A percentile compares a stretch with the other conserved stretches of the same genome.
These are phyloP conservation scores for Seladonia tumulorum DNA, from an alignment of 2,888 invertebrate species.

Conservation along the genomic window DNA sequence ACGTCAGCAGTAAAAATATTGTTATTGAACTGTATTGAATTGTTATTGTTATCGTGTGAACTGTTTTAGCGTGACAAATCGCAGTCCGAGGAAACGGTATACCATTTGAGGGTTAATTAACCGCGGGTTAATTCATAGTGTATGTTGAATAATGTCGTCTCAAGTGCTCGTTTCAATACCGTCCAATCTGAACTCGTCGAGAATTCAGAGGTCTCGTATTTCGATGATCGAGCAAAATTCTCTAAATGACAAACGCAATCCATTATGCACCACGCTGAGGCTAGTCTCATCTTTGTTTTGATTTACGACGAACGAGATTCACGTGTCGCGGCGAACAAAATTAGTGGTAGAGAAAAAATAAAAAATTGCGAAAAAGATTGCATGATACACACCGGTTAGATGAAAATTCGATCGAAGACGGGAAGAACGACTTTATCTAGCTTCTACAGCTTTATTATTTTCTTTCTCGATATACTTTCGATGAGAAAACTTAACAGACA, in stretches of 20 bases:
- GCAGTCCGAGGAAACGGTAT: too few species aligned
- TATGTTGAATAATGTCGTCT: background rate
- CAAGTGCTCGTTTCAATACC: background rate
- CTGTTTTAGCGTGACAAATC: too few species aligned
- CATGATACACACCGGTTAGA: conserved; percentile 26
- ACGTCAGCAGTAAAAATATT: too few species aligned
- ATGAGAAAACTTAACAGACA: conserved; percentile 20
- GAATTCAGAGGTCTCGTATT: too few species aligned
- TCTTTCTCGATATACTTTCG: conserved; percentile 15
- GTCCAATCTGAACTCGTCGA: background rate
- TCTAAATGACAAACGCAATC: conserved; percentile 15
- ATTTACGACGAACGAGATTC: background rate
- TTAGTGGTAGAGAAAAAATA: background rate
- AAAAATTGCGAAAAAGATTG: background rate
- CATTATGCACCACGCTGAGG: conserved; percentile 46
- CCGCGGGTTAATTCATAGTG: background rate
- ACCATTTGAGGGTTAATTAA: background rate
- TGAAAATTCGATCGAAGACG: background rate
- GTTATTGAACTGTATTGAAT: too few species aligned
- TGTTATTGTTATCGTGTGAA: too few species aligned
- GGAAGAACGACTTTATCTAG: background rate
- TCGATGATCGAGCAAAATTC: background rate
- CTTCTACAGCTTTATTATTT: background rate
- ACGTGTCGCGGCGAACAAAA: background rate
- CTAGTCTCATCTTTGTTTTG: conserved; percentile 15